A percentile compares a stretch with the other conserved stretches of the same genome.
phyloP scores from a whole-genome alignment of 2,113 vertebrate species.

The Triplophysa tibetana region DNA sequence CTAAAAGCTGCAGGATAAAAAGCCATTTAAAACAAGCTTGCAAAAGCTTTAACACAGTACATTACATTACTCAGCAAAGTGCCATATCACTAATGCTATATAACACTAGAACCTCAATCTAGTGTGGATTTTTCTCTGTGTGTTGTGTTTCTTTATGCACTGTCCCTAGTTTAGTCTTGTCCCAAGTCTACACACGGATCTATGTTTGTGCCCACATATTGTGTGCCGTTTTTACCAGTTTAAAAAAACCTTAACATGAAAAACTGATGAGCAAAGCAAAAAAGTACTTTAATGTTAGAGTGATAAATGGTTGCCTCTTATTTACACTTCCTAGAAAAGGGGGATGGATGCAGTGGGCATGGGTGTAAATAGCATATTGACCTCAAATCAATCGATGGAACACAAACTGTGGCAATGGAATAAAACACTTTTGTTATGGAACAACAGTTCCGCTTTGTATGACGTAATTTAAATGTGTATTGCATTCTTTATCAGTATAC shows the following conservation, averaged over 20 bases:
- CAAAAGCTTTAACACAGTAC: slow-evolving; percentile 57
- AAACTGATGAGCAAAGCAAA: slow-evolving; percentile 47
- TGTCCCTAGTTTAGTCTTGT: slow-evolving; percentile 3
- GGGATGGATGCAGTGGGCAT: neutral
- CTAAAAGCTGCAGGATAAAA: slow-evolving; percentile 55
- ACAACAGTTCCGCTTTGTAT: neutral
- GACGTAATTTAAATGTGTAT: neutral
- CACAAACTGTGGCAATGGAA: slow-evolving; percentile 22
- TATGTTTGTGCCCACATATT: slow-evolving; percentile 10
- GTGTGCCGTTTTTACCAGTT: slow-evolving; percentile 1
- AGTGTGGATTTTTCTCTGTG: slow-evolving; percentile 43
- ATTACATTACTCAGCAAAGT: slow-evolving; percentile 67
- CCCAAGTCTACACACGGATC: slow-evolving; percentile 38
- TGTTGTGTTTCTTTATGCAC: neutral
- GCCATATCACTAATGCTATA: slow-evolving; percentile 44
- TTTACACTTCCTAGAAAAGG: slow-evolving; percentile 8
- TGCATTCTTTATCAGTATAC: neutral
- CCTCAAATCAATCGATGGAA: slow-evolving; percentile 26
- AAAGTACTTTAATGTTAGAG: slow-evolving; percentile 53
- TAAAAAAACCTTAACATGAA: slow-evolving; percentile 15
- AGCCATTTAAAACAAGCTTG: slow-evolving; percentile 63
- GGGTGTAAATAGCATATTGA: slow-evolving; percentile 33
- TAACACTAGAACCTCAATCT: neutral
- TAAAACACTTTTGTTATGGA: slow-evolving; percentile 4
- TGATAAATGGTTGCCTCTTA: slow-evolving; percentile 17